A percentile compares a stretch with the other conserved stretches of the same genome.
Conservation (phyloP, 2,797 vertebrate genomes). For the Squalus acanthias region DNA sequence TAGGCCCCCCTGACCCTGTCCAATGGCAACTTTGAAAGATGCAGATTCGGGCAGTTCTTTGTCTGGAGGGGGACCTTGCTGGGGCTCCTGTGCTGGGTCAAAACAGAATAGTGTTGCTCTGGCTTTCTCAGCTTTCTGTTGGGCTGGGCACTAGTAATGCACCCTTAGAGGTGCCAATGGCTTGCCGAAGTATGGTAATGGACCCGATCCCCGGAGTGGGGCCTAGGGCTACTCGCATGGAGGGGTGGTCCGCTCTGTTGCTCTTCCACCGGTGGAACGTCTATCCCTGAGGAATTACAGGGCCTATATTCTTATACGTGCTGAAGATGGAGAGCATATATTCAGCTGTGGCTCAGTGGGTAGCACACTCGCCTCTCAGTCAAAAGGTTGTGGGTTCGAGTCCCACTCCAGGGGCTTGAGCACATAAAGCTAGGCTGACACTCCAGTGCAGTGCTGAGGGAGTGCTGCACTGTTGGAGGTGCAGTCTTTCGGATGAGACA, state of each 20-base stretch:
- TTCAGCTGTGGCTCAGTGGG: too few species aligned
- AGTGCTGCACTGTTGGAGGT: too few species aligned
- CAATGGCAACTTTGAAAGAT: not conserved
- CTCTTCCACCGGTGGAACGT: not conserved
- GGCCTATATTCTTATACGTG: not conserved
- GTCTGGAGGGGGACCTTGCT: too few species aligned
- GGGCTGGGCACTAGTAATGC: not conserved
- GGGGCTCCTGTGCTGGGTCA: not conserved
- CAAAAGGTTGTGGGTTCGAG: too few species aligned
- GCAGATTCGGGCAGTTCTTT: not conserved
- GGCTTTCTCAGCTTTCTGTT: not conserved
- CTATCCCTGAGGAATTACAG: not conserved
- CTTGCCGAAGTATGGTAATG: not conserved
- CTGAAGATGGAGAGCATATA: too few species aligned
- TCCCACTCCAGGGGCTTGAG: too few species aligned
- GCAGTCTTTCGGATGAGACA: too few species aligned
- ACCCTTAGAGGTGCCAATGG: not conserved
- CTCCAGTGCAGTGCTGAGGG: too few species aligned
- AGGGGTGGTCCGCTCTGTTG: too few species aligned
- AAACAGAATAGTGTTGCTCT: not conserved
- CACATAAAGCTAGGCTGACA: too few species aligned
- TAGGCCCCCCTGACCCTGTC: too few species aligned
- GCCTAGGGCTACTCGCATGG: not conserved
- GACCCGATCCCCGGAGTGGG: not conserved
- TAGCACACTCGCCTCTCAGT: too few species aligned